Conservation (phyloP, 1,140 invertebrate genomes). For the Nasonia longicornis region DNA sequence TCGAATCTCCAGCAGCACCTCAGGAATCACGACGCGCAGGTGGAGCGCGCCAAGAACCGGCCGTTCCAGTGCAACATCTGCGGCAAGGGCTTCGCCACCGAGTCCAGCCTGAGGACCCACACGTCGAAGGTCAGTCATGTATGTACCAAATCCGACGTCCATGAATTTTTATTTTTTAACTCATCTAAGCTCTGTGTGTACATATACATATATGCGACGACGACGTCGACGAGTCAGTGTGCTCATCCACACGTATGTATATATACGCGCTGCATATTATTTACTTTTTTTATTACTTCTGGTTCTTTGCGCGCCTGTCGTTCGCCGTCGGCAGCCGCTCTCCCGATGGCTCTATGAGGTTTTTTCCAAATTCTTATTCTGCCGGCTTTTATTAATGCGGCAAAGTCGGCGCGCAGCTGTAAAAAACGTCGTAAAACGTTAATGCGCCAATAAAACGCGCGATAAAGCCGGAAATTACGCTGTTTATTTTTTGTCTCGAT, state of each 20-base stretch:
- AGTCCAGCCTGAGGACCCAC: conserved; percentile 93
- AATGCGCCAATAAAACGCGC: conserved; percentile 27
- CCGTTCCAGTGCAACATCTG: conserved; percentile 97
- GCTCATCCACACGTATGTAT: conserved; percentile 20
- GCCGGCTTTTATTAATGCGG: background rate
- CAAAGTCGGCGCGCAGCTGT: conserved; percentile 1
- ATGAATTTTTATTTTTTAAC: conserved; percentile 49
- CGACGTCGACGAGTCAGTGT: background rate
- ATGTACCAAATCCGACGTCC: conserved; percentile 73
- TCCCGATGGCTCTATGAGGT: background rate
- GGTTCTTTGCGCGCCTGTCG: background rate
- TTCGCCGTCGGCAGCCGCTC: background rate
- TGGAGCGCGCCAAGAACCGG: conserved; percentile 93
- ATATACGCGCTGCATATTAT: conserved; percentile 7
- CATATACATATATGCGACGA: background rate
- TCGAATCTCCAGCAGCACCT: conserved; percentile 97
- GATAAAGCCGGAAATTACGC: conserved; percentile 25
- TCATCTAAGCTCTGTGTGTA: background rate
- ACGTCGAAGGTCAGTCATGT: conserved; percentile 94
- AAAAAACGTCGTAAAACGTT: conserved; percentile 34
- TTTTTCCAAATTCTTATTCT: background rate
- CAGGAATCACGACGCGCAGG: conserved; percentile 95
- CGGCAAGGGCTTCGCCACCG: conserved; percentile 95
- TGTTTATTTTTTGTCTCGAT: conserved; percentile 39
- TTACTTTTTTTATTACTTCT: background rate